Percentiles rank a stretch among this genome's conserved stretches.
Conservation (phyloP, 2,113 vertebrate species). For the Hippocampus guttulatus region DNA sequence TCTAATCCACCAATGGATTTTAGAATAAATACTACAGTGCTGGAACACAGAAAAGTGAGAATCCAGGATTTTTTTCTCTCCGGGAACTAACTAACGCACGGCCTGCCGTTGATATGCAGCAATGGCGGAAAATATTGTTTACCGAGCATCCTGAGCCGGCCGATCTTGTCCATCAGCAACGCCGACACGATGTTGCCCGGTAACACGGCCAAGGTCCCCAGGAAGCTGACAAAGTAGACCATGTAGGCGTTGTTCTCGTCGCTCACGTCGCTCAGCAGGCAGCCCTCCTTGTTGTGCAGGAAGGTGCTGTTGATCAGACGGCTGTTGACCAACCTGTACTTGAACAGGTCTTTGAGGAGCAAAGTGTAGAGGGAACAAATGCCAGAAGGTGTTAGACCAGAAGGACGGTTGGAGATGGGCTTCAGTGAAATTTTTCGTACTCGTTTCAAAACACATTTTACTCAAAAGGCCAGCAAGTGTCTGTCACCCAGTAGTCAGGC, state of each 20-base stretch:
- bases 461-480: too few relatives aligned
- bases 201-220: conserved; percentile 91
- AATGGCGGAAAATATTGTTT: conserved; percentile 9
- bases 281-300: conserved; percentile 96
- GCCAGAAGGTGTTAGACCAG: background rate
- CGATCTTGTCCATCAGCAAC: conserved; percentile 97
- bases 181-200: conserved; percentile 95
- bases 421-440: background rate
- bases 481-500: too few relatives aligned
- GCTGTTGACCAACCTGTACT: conserved; percentile 90
- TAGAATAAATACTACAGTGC: too few relatives aligned
- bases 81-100: background rate
- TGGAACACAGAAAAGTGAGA: too few relatives aligned
- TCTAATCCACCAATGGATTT: too few relatives aligned
- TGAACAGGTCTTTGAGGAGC: conserved; percentile 81
- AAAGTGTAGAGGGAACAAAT: background rate
- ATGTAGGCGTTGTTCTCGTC: conserved; percentile 97
- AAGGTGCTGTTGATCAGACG: conserved; percentile 91
- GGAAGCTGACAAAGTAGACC: conserved; percentile 97
- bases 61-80: too few relatives aligned
- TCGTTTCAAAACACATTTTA: too few relatives aligned
- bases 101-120: background rate
- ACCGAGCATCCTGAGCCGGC: conserved; percentile 95
- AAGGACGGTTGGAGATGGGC: background rate
- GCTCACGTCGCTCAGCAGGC: conserved; percentile 85